Base-by-base conservation (phyloP, 2,113 vertebrate genomes). In the Dicerorhinus sumatrensis region DNA sequence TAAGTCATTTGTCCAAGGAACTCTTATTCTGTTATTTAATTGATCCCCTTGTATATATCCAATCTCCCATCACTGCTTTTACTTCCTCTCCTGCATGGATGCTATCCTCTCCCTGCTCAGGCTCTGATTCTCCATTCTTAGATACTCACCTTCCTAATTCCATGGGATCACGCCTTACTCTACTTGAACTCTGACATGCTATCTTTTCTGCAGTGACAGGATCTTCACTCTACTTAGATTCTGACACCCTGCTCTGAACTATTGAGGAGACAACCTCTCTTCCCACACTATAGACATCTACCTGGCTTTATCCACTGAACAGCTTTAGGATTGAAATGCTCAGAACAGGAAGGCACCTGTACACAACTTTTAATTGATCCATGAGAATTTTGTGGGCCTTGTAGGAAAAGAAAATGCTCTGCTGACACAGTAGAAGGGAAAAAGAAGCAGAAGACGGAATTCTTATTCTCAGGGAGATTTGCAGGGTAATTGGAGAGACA, bases 381-480 rank as follows among this genome's bases (percentile, higher is more conserved):
- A 23, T 58, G 46, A 89, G 23, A 72, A 85, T 69, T 82, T 63
- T 96, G 54, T 11, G 60, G 39, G 7, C 0, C 46, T 92, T 91
- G 72, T 72, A 25, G 33, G 36, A 87, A 51, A 31, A 93, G 14
- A 94, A 84, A 95, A 31, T 96, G 3, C 14, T 89, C 56, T 96
- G 3, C 31, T 84, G 31, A 39, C 48, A 76, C 18, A 91, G 8
- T 67, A 11, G 33, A 88, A 87, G 48, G 29, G 13, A 48, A 84
- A 91, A 91, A 27, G 14, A 77, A 94, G 21, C 16, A 54, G 48
- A 93, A 89, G 87, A 89, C n/a, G 89, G 10, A 42, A 94, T 85
- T 94, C 56, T 97, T 91, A 96, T 89, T 95, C 81, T 94, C 77
- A 93, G 96, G 85, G 67, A 96, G 69, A 6, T 86, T 97, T 96